Conservation (phyloP, 2,113 vertebrate genomes). For the Lepus europaeus region DNA sequence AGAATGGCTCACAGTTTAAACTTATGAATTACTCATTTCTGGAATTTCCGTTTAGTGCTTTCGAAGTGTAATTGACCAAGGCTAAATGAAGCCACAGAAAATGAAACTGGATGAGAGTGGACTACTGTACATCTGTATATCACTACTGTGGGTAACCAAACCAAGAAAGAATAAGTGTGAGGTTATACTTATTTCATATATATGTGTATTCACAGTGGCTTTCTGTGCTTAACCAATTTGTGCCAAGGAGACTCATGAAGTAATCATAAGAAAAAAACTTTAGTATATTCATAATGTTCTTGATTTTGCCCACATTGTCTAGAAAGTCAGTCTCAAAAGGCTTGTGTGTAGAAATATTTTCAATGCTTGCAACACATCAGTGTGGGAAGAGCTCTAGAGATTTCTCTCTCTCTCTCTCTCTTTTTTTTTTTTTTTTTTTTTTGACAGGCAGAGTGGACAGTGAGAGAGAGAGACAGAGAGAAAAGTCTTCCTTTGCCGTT, state of each 20-base stretch:
- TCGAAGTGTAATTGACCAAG: no score
- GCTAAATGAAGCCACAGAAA: no score
- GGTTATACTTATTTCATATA: neutral
- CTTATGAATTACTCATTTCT: neutral
- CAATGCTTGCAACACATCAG: neutral
- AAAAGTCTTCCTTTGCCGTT: no score
- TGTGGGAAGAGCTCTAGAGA: neutral
- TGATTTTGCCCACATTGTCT: neutral
- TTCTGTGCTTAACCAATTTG: neutral
- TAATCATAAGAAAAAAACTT: neutral
- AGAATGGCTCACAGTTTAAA: neutral
- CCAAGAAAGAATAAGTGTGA: neutral
- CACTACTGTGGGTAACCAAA: neutral
- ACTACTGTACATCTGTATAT: neutral
- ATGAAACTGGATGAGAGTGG: neutral
- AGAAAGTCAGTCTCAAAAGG: neutral
- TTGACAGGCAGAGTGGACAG: no score
- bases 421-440: no score
- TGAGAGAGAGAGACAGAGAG: no score
- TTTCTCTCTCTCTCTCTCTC: neutral
- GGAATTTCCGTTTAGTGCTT: no score
- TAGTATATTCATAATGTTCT: neutral
- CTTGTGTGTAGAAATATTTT: neutral
- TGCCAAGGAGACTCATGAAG: neutral
- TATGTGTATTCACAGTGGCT: neutral